These are phyloP conservation scores for Tonatia bakeri DNA, from an alignment of 2,113 vertebrate species.

Conservation along the genomic window DNA sequence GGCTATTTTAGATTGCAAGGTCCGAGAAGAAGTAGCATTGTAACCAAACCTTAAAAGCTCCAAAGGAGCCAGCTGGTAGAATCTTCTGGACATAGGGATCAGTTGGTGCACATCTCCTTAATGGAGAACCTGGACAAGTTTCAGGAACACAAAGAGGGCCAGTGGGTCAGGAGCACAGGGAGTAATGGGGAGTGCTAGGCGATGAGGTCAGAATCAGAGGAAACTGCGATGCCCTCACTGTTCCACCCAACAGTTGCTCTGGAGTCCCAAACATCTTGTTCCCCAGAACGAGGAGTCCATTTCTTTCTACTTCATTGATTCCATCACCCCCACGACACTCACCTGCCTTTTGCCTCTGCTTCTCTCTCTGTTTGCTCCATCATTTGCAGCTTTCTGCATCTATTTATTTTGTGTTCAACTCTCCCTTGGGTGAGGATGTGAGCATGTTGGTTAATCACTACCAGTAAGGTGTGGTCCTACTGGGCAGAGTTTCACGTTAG, in stretches of 20 bases:
- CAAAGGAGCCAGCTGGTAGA: not conserved
- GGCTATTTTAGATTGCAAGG: not conserved
- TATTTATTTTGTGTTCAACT: not conserved
- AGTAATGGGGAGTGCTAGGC: not conserved
- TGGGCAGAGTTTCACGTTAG: not conserved
- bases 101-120: not conserved
- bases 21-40: not conserved
- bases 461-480: not conserved
- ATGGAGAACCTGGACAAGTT: not conserved
- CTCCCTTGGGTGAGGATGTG: not conserved
- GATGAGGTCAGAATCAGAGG: not conserved
- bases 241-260: not conserved
- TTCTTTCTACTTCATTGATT: not conserved
- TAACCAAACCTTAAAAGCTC: not conserved
- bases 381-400: not conserved
- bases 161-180: not conserved
- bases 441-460: not conserved
- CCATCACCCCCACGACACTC: not conserved
- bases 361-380: not conserved
- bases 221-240: accelerated
- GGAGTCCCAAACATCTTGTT: not conserved
- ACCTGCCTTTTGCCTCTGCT: not conserved
- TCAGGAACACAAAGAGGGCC: not conserved
- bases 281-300: not conserved
- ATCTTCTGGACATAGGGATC: not conserved